Percentiles rank a stretch among this genome's conserved stretches.
Conservation (phyloP, 2,888 invertebrate species). For the Troides helena region DNA sequence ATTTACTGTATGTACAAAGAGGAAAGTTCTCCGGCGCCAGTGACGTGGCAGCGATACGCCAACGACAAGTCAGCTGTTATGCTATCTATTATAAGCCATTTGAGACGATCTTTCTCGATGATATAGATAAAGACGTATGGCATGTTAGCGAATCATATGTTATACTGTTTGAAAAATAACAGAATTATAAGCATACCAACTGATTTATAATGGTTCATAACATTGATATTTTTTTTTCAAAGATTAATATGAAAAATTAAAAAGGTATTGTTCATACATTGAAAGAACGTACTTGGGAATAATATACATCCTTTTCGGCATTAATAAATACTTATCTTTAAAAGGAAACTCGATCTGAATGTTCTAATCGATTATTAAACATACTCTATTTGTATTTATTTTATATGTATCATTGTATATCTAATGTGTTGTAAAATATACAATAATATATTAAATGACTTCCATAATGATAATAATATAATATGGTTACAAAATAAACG, state of each 20-base stretch:
- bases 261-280: too few relatives aligned
- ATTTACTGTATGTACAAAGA: constrained; percentile 37
- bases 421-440: background rate
- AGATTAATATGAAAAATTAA: too few relatives aligned
- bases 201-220: too few relatives aligned
- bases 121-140: background rate
- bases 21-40: constrained; percentile 42
- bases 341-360: too few relatives aligned
- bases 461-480: background rate
- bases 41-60: constrained; percentile 38
- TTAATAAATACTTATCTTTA: too few relatives aligned
- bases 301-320: too few relatives aligned
- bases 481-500: background rate
- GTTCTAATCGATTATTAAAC: too few relatives aligned
- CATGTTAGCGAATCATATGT: background rate
- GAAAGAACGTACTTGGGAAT: too few relatives aligned
- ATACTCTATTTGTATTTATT: too few relatives aligned
- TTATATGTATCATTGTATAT: too few relatives aligned
- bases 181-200: background rate
- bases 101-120: background rate
- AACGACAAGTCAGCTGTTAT: constrained; percentile 23
- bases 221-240: too few relatives aligned
- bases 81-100: constrained; percentile 16
- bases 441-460: background rate
- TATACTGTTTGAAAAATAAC: background rate